A percentile compares a stretch with the other conserved stretches of the same genome.
These are phyloP conservation scores for cat (Felis catus) DNA, from an alignment of 2,113 vertebrate genomes.

Conservation along the genomic window F.catus_Fca126_mat1.0 CM031419.1:209274001-209274500, in stretches of 20 bases:
- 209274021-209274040: background rate
- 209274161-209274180: background rate
- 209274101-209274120: background rate
- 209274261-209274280: background rate
- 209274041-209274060: background rate
- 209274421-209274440: conserved; percentile 71
- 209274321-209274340: background rate
- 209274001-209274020: background rate
- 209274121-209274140: background rate
- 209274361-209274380: conserved; percentile 76
- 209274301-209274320: conserved; percentile 64
- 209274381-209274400: conserved; percentile 71
- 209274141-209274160: background rate
- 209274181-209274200: background rate
- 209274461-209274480: conserved; percentile 74
- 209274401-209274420: conserved; percentile 80
- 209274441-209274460: conserved; percentile 79
- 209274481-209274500: background rate
- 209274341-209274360: conserved; percentile 76
- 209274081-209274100: background rate
- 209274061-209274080: background rate
- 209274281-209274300: conserved; percentile 58
- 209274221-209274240: background rate
- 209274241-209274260: background rate
- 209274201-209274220: background rate